Evolutionary conservation across 2,797 vertebrate species (phyloP).

Genomic region (Malurus leucopterus): DNA sequence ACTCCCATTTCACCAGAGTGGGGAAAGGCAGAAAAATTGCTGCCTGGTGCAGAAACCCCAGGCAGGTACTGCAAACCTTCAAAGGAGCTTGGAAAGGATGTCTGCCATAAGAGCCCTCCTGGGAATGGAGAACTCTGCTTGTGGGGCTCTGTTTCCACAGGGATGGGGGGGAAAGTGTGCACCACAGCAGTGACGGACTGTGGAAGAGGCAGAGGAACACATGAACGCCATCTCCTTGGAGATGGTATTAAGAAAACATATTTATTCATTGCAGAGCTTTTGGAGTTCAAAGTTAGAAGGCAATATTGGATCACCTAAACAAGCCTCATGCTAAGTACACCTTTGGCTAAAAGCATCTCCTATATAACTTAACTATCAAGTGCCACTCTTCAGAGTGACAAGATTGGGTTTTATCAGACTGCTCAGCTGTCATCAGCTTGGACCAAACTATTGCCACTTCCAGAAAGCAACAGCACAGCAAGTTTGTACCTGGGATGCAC

Average conservation of each 20-base stretch:
- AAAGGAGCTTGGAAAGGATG: not conserved
- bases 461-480: not conserved
- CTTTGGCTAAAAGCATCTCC: not conserved
- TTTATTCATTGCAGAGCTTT: not conserved
- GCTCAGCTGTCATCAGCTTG: not conserved
- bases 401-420: not conserved
- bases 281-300: not conserved
- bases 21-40: not conserved
- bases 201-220: not conserved
- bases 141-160: fast-evolving
- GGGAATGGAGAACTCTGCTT: not conserved
- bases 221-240: not conserved
- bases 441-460: not conserved
- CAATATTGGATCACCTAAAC: not conserved
- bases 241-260: not conserved
- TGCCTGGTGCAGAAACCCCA: not conserved
- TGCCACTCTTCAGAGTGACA: not conserved
- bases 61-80: not conserved
- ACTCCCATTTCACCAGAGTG: not conserved
- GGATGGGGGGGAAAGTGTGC: not conserved
- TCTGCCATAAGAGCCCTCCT: not conserved
- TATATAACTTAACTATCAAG: not conserved
- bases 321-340: not conserved
- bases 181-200: fast-evolving
- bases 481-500: not conserved